phyloP scores from a whole-genome alignment of 1,140 invertebrate species.

The Acromyrmex charruanus region DNA sequence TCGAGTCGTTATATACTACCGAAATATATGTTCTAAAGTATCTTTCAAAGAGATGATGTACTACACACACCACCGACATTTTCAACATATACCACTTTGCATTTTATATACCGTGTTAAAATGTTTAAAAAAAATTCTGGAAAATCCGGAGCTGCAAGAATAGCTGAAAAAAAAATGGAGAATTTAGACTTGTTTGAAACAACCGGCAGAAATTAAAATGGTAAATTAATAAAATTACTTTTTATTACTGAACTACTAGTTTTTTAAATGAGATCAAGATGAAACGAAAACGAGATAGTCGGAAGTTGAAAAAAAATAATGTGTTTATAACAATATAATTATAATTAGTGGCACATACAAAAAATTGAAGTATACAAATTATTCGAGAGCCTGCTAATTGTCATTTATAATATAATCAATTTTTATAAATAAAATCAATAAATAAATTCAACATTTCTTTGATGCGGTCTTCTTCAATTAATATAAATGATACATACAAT shows the following conservation, averaged over 20 bases:
- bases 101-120: conserved; percentile 10
- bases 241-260: background rate
- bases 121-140: background rate
- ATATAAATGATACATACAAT: too few relatives aligned
- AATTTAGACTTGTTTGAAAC: background rate
- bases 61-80: background rate
- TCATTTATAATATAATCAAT: too few relatives aligned
- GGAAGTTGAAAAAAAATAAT: background rate
- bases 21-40: conserved; percentile 4
- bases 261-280: background rate
- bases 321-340: background rate
- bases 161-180: background rate
- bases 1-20: background rate
- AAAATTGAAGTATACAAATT: too few relatives aligned
- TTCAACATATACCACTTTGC: background rate
- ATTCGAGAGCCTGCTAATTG: too few relatives aligned
- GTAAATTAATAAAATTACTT: background rate
- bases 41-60: background rate
- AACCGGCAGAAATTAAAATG: conserved; percentile 9
- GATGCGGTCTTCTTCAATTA: too few relatives aligned
- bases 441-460: too few relatives aligned
- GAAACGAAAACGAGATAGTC: background rate
- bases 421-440: too few relatives aligned
- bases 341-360: too few relatives aligned
- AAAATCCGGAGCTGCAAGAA: background rate